Conservation (phyloP, 1,140 invertebrate species). For the Drosophila jambulina region DNA sequence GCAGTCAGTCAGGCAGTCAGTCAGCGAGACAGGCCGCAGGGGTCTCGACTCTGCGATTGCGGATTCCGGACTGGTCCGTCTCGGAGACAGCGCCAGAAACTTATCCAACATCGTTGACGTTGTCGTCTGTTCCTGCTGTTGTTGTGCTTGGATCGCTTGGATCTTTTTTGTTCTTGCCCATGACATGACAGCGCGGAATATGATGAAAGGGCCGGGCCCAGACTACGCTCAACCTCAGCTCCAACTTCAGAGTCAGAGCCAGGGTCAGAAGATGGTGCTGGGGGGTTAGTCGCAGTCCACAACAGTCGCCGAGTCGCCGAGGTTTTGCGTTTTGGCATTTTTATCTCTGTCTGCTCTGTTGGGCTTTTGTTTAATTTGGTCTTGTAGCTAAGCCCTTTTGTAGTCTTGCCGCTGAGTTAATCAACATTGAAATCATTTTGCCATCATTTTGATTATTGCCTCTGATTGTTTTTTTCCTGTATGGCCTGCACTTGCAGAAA, state of each 20-base stretch:
- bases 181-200: constrained; percentile 81
- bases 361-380: constrained; percentile 77
- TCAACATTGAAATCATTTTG: constrained; percentile 81
- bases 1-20: constrained; percentile 53
- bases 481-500: constrained; percentile 6
- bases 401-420: constrained; percentile 76
- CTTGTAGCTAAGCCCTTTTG: constrained; percentile 70
- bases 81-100: constrained; percentile 71
- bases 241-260: constrained; percentile 13
- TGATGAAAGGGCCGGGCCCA: constrained; percentile 71
- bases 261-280: constrained; percentile 30
- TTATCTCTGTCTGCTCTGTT: constrained; percentile 51
- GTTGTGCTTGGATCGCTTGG: constrained; percentile 21
- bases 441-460: constrained; percentile 78
- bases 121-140: constrained; percentile 59
- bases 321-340: constrained; percentile 51
- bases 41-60: constrained; percentile 30
- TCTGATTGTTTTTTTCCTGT: constrained; percentile 57
- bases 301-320: constrained; percentile 27
- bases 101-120: constrained; percentile 79
- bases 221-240: constrained; percentile 9
- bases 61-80: constrained; percentile 38
- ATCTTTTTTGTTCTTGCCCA: constrained; percentile 61
- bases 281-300: constrained; percentile 29
- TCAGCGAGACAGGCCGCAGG: constrained; percentile 49